phyloP scores from a whole-genome alignment of 2,797 vertebrate genomes.

The Sebastes reedi region DNA sequence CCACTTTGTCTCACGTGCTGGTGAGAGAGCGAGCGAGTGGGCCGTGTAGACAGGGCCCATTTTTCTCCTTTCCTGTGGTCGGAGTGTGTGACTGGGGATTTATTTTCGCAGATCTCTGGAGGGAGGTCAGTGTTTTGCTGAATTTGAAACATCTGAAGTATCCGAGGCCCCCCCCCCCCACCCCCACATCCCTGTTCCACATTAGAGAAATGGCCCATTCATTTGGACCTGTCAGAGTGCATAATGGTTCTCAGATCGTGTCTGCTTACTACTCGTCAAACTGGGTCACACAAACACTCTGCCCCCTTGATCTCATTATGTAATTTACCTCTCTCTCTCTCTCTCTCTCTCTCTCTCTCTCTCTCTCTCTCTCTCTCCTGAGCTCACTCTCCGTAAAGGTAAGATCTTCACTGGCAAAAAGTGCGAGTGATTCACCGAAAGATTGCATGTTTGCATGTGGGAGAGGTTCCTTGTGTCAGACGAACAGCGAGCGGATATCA shows the following conservation, averaged over 20 bases:
- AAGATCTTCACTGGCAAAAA: constrained; percentile 45
- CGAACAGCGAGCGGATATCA: constrained; percentile 42
- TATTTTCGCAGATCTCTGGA: constrained; percentile 75
- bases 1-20: constrained; percentile 65
- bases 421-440: constrained; percentile 26
- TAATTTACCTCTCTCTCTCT: constrained; percentile 61
- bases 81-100: constrained; percentile 73
- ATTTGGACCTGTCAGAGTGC: constrained; percentile 74
- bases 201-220: constrained; percentile 79
- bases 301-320: constrained; percentile 79
- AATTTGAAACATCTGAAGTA: constrained; percentile 84
- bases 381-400: constrained; percentile 30
- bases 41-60: constrained; percentile 58
- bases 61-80: constrained; percentile 72
- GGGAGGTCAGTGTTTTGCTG: constrained; percentile 75
- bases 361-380: not conserved
- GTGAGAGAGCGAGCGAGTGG: constrained; percentile 51
- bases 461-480: constrained; percentile 33
- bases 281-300: constrained; percentile 69
- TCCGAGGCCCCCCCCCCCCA: constrained; percentile 41
- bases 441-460: constrained; percentile 16
- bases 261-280: constrained; percentile 65
- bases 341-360: not conserved
- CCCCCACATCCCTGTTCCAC: constrained; percentile 72
- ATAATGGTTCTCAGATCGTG: constrained; percentile 73